Percentiles rank a stretch among this genome's conserved stretches.
These are phyloP conservation scores for Tupaia tana DNA, from an alignment of 2,113 vertebrate genomes.

Conservation along the genomic window DNA sequence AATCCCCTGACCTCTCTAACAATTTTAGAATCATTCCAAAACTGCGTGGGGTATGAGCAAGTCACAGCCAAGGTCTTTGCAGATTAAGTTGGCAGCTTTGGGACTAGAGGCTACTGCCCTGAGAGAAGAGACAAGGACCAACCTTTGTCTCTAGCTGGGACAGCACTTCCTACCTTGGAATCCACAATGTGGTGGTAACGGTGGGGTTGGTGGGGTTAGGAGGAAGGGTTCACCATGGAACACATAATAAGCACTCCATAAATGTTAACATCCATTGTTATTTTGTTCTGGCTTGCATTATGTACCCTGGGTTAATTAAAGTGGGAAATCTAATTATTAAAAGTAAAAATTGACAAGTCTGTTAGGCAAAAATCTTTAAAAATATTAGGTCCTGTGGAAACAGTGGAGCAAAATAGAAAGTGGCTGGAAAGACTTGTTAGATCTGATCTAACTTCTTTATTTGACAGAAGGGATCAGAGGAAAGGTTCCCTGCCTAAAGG, in stretches of 20 bases:
- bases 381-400: background rate
- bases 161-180: background rate
- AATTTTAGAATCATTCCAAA: conserved; percentile 26
- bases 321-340: background rate
- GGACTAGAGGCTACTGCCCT: background rate
- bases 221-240: background rate
- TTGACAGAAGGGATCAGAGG: background rate
- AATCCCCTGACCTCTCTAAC: background rate
- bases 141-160: background rate
- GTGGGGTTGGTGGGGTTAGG: background rate
- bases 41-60: background rate
- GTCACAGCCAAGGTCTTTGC: background rate
- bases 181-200: background rate
- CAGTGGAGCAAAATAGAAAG: background rate
- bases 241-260: background rate
- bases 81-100: background rate
- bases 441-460: background rate
- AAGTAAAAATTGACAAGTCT: conserved; percentile 8
- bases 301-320: conserved; percentile 47
- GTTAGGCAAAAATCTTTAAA: conserved; percentile 27
- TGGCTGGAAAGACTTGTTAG: background rate
- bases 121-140: background rate
- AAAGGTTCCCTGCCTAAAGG: conserved; percentile 20
- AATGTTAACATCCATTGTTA: background rate
- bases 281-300: conserved; percentile 37